Percentiles rank a stretch among this genome's conserved stretches.
phyloP scores from a whole-genome alignment of 2,888 invertebrate species.

The Encarsia formosa region DNA sequence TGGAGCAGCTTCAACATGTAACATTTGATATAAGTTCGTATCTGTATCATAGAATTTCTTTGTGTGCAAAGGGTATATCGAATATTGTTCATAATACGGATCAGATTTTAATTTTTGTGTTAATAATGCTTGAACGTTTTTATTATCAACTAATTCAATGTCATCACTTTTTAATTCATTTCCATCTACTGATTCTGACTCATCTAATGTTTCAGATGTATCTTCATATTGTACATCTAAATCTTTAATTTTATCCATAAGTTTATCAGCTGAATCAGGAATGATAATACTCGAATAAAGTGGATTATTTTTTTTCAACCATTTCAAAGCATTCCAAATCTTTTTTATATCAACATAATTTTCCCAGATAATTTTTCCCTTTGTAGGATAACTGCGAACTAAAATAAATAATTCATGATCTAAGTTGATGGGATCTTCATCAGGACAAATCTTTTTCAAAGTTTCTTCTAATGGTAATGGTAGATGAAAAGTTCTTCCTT shows the following conservation, averaged over 20 bases:
- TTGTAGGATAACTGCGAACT: constrained; percentile 38
- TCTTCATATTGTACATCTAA: neutral
- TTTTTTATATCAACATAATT: no score
- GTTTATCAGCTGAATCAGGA: constrained; percentile 14
- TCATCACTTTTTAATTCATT: neutral
- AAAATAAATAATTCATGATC: constrained; percentile 39
- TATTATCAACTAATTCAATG: no score
- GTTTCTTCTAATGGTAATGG: constrained; percentile 42
- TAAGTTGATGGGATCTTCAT: constrained; percentile 33
- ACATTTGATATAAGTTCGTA: constrained; percentile 28
- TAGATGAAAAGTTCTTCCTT: constrained; percentile 38
- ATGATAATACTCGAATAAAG: constrained; percentile 33
- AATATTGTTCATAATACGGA: constrained; percentile 25
- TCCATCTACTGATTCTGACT: neutral
- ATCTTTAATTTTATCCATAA: neutral
- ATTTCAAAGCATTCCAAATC: no score
- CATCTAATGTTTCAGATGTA: no score
- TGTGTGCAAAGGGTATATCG: constrained; percentile 27
- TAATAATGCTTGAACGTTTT: constrained; percentile 14
- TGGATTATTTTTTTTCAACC: constrained; percentile 36
- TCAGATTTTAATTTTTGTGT: constrained; percentile 24
- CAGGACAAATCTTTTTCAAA: constrained; percentile 36
- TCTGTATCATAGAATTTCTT: no score
- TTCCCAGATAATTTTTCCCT: no score
- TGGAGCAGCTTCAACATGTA: neutral